Conservation (phyloP, 2,888 invertebrate species). For the Aspidiotus rigidus region DNA sequence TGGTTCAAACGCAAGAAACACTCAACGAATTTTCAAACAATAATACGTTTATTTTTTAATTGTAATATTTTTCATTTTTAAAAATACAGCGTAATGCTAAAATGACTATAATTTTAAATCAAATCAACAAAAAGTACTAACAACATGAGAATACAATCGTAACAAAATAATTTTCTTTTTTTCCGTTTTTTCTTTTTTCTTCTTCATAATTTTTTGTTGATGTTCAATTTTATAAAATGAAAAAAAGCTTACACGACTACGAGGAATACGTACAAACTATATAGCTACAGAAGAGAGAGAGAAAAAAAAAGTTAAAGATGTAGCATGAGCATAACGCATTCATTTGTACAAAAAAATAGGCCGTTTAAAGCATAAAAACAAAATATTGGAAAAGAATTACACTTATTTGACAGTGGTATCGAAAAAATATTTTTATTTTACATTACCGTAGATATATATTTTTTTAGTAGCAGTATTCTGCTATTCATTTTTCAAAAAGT, state of each 20-base stretch:
- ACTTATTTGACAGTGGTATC: background rate
- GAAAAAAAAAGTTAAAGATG: constrained; percentile 7
- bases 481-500: no score
- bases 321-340: constrained; percentile 28
- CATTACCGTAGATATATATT: background rate
- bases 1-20: no score
- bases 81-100: constrained; percentile 32
- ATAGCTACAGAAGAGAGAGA: constrained; percentile 12
- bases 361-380: constrained; percentile 25
- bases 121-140: constrained; percentile 34
- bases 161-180: background rate
- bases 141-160: constrained; percentile 29
- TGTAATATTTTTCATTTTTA: constrained; percentile 15
- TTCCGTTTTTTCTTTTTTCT: no score
- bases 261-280: constrained; percentile 31
- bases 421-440: background rate
- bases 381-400: background rate
- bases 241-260: constrained; percentile 23
- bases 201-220: no score
- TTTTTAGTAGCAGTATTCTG: background rate
- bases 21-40: constrained; percentile 1
- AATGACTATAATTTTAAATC: constrained; percentile 33
- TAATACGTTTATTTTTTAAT: constrained; percentile 29
- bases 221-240: background rate
- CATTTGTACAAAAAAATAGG: constrained; percentile 21